Percentiles rank a stretch among this genome's conserved stretches.
Evolutionary conservation across 2,113 vertebrate genomes (phyloP).

Genomic region (Alligator sinensis): DNA sequence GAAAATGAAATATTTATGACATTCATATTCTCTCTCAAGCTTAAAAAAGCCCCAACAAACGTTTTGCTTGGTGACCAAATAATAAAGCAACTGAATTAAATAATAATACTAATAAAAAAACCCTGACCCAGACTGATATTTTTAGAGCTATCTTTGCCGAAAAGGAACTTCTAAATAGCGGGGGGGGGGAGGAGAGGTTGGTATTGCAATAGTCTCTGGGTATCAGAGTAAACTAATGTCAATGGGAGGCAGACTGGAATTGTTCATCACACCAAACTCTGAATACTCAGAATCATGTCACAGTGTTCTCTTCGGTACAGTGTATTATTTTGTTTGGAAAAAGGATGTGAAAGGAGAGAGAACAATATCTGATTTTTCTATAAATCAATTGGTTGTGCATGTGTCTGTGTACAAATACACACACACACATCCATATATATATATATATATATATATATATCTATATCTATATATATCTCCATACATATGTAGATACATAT

Average conservation of each 20-base stretch:
- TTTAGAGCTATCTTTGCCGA: constrained; percentile 66
- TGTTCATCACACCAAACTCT: constrained; percentile 35
- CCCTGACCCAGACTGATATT: constrained; percentile 18
- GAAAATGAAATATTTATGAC: constrained; percentile 83
- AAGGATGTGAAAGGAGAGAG: constrained; percentile 46
- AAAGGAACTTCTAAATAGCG: constrained; percentile 43
- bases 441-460: no score
- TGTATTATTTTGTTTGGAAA: background rate
- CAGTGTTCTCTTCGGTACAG: constrained; percentile 30
- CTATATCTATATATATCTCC: no score
- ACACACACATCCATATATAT: no score
- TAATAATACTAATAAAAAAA: constrained; percentile 46
- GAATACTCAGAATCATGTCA: constrained; percentile 61
- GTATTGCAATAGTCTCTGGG: constrained; percentile 46
- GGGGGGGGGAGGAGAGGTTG: background rate
- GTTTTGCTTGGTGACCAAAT: constrained; percentile 72
- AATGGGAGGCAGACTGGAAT: constrained; percentile 49
- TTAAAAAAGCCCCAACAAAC: constrained; percentile 33
- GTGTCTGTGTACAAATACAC: no score
- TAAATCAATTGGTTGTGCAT: background rate
- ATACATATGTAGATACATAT: no score
- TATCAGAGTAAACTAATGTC: constrained; percentile 59
- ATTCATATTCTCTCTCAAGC: constrained; percentile 79
- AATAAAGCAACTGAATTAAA: constrained; percentile 67
- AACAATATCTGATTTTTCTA: constrained; percentile 26